Evolutionary conservation across 2,113 vertebrate genomes (phyloP).

Genomic region (Colossoma macropomum): DNA sequence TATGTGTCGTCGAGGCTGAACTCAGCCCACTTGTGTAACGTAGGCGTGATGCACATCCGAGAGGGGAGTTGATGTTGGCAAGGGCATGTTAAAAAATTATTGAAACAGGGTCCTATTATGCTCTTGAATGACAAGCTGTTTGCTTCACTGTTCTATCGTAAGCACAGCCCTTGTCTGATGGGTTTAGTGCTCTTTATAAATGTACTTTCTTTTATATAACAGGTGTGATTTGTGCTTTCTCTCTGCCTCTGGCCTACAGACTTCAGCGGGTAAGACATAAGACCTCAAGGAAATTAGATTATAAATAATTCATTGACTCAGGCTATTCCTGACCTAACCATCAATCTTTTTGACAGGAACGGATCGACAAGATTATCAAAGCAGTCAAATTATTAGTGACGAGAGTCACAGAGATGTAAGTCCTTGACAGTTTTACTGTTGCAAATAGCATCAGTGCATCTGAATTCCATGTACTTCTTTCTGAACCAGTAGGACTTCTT

Average conservation of each 20-base stretch:
- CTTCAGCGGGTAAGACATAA: constrained; percentile 83
- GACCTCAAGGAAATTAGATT: not conserved
- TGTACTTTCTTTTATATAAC: constrained; percentile 34
- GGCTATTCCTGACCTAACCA: not conserved
- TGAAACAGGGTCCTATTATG: not conserved
- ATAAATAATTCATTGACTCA: not conserved
- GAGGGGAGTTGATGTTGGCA: too few relatives aligned
- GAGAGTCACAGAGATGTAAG: constrained; percentile 84
- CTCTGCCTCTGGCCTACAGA: constrained; percentile 86
- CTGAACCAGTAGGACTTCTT: not conserved
- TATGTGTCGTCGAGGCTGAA: too few relatives aligned
- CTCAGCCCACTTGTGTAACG: too few relatives aligned
- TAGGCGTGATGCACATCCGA: too few relatives aligned
- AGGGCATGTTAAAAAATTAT: not conserved
- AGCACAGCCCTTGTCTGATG: not conserved
- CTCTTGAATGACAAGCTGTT: not conserved
- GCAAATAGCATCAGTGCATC: not conserved
- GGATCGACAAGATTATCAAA: constrained; percentile 82
- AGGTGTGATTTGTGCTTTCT: constrained; percentile 88
- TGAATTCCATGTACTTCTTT: not conserved
- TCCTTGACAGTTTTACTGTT: constrained; percentile 10
- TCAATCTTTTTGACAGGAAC: constrained; percentile 73
- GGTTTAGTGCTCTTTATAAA: not conserved
- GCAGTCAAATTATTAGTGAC: constrained; percentile 76
- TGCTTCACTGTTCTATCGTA: not conserved